Conservation (phyloP, 2,797 vertebrate species). For the Thalassophryne amazonica region DNA sequence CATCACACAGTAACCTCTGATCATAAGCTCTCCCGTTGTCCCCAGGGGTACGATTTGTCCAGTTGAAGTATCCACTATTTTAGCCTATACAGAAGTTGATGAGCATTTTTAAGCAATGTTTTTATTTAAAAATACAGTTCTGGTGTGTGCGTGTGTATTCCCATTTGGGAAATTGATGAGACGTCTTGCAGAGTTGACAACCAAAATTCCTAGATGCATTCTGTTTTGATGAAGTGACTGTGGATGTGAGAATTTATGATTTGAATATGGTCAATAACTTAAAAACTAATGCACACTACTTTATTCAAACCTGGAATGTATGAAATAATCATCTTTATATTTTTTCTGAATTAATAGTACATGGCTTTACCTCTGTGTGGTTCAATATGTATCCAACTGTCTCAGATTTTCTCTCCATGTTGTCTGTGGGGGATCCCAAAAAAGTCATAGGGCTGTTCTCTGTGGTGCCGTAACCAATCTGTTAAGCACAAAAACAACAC, state of each 20-base stretch:
- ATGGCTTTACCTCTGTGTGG: constrained; percentile 84
- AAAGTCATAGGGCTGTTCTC: constrained; percentile 97
- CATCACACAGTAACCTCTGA: constrained; percentile 93
- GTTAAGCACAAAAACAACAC: constrained; percentile 15
- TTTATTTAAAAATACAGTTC: neutral
- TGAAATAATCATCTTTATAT: neutral
- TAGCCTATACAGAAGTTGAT: constrained; percentile 75
- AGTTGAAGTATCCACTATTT: constrained; percentile 78
- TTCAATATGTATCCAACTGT: constrained; percentile 83
- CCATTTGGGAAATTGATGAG: too few relatives aligned
- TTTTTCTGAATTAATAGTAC: neutral
- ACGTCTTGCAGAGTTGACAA: too few relatives aligned
- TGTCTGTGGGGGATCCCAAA: constrained; percentile 77
- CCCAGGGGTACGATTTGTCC: constrained; percentile 75
- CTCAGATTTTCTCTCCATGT: constrained; percentile 70
- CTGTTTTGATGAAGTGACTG: too few relatives aligned
- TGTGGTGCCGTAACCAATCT: constrained; percentile 92
- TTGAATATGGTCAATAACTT: too few relatives aligned
- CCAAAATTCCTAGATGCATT: too few relatives aligned
- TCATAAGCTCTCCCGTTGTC: constrained; percentile 81
- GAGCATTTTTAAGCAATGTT: neutral
- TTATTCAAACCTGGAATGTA: too few relatives aligned
- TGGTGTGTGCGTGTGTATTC: too few relatives aligned
- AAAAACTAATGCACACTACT: too few relatives aligned
- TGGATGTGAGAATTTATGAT: too few relatives aligned